phyloP scores from a whole-genome alignment of 2,113 vertebrate genomes.

The Aleadryas rufinucha region DNA sequence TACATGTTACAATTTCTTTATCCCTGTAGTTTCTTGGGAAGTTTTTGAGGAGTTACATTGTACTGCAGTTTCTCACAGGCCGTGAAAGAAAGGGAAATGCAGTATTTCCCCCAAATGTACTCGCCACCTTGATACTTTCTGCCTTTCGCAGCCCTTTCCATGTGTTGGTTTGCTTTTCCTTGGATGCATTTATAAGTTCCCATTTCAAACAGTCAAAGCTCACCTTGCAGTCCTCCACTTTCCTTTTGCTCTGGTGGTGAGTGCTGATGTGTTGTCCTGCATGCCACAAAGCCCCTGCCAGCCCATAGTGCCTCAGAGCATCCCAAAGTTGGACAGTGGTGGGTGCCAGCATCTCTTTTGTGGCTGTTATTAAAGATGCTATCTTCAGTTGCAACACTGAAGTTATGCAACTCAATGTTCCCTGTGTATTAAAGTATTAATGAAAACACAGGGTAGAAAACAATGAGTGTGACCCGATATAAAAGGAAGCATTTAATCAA shows the following conservation, averaged over 20 bases:
- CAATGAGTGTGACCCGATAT: not conserved
- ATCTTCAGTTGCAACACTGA: not conserved
- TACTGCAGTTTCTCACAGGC: not conserved
- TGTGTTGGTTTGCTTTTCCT: not conserved
- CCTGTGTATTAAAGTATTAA: conserved; percentile 7
- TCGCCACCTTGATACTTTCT: not conserved
- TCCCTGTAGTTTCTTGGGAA: fast-evolving
- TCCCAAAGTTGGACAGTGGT: not conserved
- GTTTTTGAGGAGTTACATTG: not conserved
- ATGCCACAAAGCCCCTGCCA: not conserved
- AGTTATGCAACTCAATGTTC: not conserved
- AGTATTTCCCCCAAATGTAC: not conserved
- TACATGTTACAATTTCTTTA: not conserved
- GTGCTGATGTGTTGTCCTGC: not conserved
- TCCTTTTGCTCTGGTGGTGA: not conserved
- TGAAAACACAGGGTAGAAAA: not conserved
- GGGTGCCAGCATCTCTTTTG: not conserved
- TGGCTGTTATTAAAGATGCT: conserved; percentile 55
- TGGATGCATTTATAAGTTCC: not conserved
- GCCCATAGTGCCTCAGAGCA: not conserved
- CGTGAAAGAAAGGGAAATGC: not conserved
- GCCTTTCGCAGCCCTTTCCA: not conserved
- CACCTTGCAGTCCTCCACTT: not conserved
- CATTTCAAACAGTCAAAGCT: not conserved
- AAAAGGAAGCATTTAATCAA: conserved; percentile 45